These are phyloP conservation scores for Eidolon helvum DNA, from an alignment of 2,113 vertebrate genomes.

Conservation along the genomic window DNA sequence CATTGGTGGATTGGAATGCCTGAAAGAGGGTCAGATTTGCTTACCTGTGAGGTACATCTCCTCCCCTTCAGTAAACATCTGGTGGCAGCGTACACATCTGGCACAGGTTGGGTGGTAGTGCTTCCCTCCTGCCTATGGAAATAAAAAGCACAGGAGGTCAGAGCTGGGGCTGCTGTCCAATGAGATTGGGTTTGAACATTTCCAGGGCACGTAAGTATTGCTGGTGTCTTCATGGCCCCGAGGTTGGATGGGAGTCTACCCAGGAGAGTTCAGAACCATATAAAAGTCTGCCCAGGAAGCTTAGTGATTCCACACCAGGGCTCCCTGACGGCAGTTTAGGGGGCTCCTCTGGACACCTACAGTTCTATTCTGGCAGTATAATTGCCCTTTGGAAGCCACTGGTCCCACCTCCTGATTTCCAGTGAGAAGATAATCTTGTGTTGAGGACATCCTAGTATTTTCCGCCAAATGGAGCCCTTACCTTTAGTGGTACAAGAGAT, in stretches of 20 bases:
- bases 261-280: background rate
- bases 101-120: constrained; percentile 98
- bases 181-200: background rate
- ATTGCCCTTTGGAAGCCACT: background rate
- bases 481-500: background rate
- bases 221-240: background rate
- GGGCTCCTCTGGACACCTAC: background rate
- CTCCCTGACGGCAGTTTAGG: background rate
- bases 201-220: background rate
- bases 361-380: background rate
- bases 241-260: background rate
- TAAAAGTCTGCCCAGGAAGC: background rate
- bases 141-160: background rate
- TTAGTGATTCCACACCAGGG: background rate
- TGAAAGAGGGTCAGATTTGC: background rate
- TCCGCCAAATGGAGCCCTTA: background rate
- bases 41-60: constrained; percentile 99
- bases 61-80: constrained; percentile 98
- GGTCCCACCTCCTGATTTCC: background rate
- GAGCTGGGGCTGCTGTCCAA: background rate
- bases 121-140: constrained; percentile 93
- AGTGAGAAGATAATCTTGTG: background rate
- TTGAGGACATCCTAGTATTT: background rate
- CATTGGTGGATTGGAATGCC: background rate
- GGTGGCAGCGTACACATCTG: constrained; percentile 95